Base-by-base conservation (phyloP, 1,140 invertebrate genomes). In the Reticulitermes speratus region DNA sequence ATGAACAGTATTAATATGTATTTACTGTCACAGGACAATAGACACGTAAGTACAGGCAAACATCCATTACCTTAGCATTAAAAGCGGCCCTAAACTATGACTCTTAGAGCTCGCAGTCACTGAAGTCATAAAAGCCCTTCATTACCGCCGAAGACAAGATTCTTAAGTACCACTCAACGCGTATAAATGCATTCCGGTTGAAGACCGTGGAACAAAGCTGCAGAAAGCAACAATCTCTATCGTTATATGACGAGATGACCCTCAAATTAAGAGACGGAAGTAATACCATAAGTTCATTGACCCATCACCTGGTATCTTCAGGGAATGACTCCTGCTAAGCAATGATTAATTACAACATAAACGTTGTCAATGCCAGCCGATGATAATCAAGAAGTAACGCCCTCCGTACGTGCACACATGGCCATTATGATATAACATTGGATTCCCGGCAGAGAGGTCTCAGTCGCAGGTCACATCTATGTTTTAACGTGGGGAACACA, bases 341-440 rank as follows among this genome's bases (percentile, higher is more conserved):
- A 75, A 75, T 75, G 65, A 75, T 75, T 75, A 75, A 75, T 75
- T 30, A 14, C 65, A 75, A 75, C 65, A 75, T 25, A 75, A 75
- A 30, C 7, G 25, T 8, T 75, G 65, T 75, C 65, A 75, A 75
- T 75, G 65, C 65, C 65, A 75, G n/a, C 14, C n/a, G n/a, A 75
- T 30, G 25, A 75, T 75, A 75, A n/a, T 19, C 65, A 75, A 30
- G 59, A 75, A 75, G 30, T 19, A 23, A 59, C 55, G 55, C 55
- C 55, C 55, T 19, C 1, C 55, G 25, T 75, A 75, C 25, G 25
- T n/a, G 11, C n/a, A n/a, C n/a, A n/a, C n/a, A 14, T 75, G 3
- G 1, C n/a, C n/a, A 75, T 30, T 69, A 25, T n/a, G 65, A 30
- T 30, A n/a, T 69, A 69, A 69, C 25, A 69, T 12, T n/a, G n/a